These are phyloP conservation scores for Myiopsitta monachus DNA, from an alignment of 2,113 vertebrate species.

Conservation along the genomic window DNA sequence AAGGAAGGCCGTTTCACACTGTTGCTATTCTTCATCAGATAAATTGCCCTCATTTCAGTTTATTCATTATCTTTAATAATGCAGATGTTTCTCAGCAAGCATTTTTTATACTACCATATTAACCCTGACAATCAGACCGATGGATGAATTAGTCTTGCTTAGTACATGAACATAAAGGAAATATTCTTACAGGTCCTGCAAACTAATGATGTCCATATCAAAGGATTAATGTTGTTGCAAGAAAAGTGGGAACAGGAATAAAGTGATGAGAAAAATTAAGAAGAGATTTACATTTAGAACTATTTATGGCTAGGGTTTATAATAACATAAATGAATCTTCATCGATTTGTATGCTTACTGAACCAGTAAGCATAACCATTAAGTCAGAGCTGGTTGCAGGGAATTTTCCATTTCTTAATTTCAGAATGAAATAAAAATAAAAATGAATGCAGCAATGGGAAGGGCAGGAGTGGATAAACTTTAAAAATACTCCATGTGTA, in stretches of 20 bases:
- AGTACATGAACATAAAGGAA: neutral
- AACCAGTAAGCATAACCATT: neutral
- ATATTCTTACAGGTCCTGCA: neutral
- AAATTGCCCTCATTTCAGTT: constrained; percentile 25
- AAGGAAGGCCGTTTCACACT: neutral
- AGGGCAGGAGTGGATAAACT: neutral
- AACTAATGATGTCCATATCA: neutral
- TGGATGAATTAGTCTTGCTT: neutral
- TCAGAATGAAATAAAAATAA: neutral
- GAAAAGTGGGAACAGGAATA: neutral
- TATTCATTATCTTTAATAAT: constrained; percentile 57
- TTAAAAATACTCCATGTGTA: neutral
- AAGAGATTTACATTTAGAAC: neutral
- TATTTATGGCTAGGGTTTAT: neutral
- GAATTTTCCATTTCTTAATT: neutral
- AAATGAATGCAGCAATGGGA: neutral
- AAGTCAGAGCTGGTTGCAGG: neutral
- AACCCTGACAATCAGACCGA: constrained; percentile 9
- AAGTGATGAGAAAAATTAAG: neutral
- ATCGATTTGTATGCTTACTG: neutral
- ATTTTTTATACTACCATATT: constrained; percentile 46
- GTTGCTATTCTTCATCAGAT: neutral
- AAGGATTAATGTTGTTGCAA: neutral
- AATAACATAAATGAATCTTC: neutral
- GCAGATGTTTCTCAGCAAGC: constrained; percentile 11